phyloP scores from a whole-genome alignment of 2,113 vertebrate species.

The Hypocryptadius cinnamomeus region DNA sequence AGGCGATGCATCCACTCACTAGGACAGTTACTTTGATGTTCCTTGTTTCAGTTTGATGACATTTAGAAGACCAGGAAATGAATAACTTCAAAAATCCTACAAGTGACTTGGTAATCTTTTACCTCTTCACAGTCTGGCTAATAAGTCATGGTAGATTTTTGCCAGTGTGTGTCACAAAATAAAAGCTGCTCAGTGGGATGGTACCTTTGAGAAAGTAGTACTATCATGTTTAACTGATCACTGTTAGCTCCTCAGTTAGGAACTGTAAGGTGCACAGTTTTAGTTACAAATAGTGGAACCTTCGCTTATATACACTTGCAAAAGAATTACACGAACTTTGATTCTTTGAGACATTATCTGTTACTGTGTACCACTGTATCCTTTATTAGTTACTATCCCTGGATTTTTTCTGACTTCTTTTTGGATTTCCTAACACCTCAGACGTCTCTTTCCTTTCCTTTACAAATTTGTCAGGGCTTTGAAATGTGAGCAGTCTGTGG shows the following conservation, averaged over 20 bases:
- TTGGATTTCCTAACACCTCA: neutral
- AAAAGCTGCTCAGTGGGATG: neutral
- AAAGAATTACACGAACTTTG: neutral
- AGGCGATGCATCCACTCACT: neutral
- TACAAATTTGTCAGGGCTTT: neutral
- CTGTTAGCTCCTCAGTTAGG: neutral
- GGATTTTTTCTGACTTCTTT: neutral
- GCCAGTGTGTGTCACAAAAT: neutral
- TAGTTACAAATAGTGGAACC: neutral
- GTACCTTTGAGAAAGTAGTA: neutral
- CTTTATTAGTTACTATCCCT: neutral
- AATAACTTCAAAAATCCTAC: neutral
- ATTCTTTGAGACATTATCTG: neutral
- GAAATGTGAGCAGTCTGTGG: neutral
- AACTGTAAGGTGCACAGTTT: neutral
- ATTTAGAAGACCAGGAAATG: neutral
- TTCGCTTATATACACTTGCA: neutral
- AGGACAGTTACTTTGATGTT: neutral
- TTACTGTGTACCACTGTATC: neutral
- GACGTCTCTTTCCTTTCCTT: neutral
- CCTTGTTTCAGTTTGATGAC: neutral
- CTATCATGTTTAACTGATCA: neutral
- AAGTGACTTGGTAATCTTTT: neutral
- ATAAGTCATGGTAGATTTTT: neutral
- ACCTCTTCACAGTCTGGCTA: neutral